These are phyloP conservation scores for Pseudococcus jackbeardsleyi DNA, from an alignment of 2,888 invertebrate species.

Conservation along the genomic window DNA sequence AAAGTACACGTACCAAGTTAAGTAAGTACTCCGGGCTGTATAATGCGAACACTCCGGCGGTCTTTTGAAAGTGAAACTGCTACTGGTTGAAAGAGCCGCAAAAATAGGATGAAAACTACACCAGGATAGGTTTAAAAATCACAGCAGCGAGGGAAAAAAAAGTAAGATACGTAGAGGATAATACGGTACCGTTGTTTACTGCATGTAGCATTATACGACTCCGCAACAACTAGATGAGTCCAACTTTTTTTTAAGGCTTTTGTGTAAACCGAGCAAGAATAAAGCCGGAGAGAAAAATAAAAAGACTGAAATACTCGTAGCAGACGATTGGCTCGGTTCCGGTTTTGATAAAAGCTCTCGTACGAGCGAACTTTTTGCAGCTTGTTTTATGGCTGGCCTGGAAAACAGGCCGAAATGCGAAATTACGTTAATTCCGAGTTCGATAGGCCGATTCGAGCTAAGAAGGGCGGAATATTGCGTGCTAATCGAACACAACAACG, in stretches of 20 bases:
- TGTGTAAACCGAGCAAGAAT: background rate
- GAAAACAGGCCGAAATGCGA: background rate
- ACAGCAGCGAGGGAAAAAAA: background rate
- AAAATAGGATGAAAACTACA: background rate
- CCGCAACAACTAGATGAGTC: background rate
- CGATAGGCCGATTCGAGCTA: background rate
- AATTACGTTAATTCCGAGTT: slow-evolving; percentile 17
- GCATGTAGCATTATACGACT: background rate
- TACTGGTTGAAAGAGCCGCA: background rate
- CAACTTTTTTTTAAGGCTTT: background rate
- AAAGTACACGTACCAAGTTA: background rate
- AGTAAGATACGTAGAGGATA: background rate
- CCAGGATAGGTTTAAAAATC: background rate
- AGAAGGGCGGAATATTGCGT: background rate
- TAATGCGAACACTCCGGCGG: background rate
- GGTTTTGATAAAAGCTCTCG: slow-evolving; percentile 14
- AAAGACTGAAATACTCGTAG: background rate
- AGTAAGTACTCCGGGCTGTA: background rate
- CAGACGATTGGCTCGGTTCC: slow-evolving; percentile 34
- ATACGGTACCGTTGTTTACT: background rate
- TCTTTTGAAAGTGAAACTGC: background rate
- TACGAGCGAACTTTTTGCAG: background rate
- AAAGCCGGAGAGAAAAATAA: background rate
- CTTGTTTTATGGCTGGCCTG: background rate
- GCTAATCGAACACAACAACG: background rate